Base-by-base conservation (phyloP, 2,113 vertebrate species). In the Microtus pennsylvanicus region DNA sequence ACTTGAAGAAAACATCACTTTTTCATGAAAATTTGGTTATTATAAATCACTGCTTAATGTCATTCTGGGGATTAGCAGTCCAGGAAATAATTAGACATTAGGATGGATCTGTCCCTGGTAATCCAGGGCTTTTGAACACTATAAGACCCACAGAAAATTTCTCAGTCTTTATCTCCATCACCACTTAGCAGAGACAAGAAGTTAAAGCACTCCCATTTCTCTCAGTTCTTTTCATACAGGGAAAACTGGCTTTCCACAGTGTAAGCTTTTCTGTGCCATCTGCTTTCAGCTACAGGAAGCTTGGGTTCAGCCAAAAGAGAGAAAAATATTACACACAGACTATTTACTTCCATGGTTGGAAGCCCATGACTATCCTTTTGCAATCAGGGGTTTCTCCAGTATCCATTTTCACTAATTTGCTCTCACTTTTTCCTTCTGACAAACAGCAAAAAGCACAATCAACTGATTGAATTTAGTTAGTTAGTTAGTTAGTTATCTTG, bases 251-350 rank as follows among this genome's bases (percentile, higher is more conserved):
- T 94, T 89, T 97, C 82, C n/a, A 89, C n/a, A 52, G 63, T 45
- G 8, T 87, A 92, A 94, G 55, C 78, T 92, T 74, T 89, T 95
- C 50, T 50, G 74, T 95, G 89, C 93, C 94, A 96, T 94, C 89
- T 97, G 96, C 70, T 95, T 94, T 93, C 82, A 89, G 91, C 91
- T 96, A 87, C 65, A 93, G 89, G 89, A 96, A 97, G 89, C 91
- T 83, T 74, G 89, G 94, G 91, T 97, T 97, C 94, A 97, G 94
- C 67, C 93, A 93, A 95, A 95, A 95, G 67, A 96, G 45, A 81
- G 85, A 93, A 87, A 97, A 96, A 96, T 88, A 94, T 94, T 94
- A 96, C 42, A 94, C 63, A 35, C 35, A 55, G 55, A 93, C 9
- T 88, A 81, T 96, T 94, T 35, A 38, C 42, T 91, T 82, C 63